A percentile compares a stretch with the other conserved stretches of the same genome.
These are phyloP conservation scores for Heteromormyrus szaboi DNA, from an alignment of 2,797 vertebrate species.

Conservation along the genomic window DNA sequence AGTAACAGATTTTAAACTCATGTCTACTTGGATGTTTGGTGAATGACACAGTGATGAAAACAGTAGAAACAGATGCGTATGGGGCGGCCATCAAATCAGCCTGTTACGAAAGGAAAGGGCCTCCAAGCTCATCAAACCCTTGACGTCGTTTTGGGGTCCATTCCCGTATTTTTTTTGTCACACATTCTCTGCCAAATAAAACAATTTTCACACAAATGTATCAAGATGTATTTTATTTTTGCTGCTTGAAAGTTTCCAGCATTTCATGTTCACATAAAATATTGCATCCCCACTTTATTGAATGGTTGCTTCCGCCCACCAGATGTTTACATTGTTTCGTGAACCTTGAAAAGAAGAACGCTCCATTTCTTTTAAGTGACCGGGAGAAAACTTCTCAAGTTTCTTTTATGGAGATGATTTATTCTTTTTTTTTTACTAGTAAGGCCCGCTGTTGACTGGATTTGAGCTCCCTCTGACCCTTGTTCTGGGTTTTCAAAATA, in stretches of 20 bases:
- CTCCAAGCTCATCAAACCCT: neutral
- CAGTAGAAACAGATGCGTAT: neutral
- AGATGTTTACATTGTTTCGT: neutral
- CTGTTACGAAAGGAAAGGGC: neutral
- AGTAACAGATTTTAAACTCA: neutral
- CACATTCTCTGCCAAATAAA: neutral
- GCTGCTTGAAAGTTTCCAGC: neutral
- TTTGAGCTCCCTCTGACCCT: neutral
- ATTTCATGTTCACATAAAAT: neutral
- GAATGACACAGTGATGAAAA: neutral
- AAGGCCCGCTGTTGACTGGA: neutral
- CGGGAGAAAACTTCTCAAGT: neutral
- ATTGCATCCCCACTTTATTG: neutral
- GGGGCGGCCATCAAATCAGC: neutral
- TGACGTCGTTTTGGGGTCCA: neutral
- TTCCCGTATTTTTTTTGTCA: neutral
- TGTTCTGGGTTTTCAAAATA: constrained; percentile 14
- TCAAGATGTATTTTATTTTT: neutral
- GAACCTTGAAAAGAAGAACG: neutral
- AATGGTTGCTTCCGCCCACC: neutral
- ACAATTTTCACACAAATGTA: neutral
- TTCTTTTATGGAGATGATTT: neutral
- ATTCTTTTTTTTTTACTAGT: neutral
- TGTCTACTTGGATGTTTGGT: neutral
- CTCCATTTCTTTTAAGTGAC: neutral